Conservation (phyloP, 2,113 vertebrate genomes). For the Macquaria australasica region DNA sequence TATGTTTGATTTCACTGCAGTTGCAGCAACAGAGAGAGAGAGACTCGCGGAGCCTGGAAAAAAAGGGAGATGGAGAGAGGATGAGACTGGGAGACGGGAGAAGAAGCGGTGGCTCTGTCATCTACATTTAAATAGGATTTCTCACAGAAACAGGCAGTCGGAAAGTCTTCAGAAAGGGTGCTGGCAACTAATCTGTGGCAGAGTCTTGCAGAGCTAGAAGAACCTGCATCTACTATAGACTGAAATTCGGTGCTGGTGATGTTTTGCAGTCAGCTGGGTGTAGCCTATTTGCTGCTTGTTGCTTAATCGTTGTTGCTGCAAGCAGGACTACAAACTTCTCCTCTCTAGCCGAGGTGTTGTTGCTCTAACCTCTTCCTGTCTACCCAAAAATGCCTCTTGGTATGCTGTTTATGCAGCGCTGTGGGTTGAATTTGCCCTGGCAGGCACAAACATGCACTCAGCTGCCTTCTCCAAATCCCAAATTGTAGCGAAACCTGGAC, state of each 20-base stretch:
- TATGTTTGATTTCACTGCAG: conserved; percentile 66
- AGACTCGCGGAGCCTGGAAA: conserved; percentile 4
- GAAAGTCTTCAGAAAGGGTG: neutral
- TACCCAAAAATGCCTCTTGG: conserved; percentile 59
- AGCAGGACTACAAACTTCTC: conserved; percentile 4
- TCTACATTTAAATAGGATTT: conserved; percentile 68
- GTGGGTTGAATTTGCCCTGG: conserved; percentile 9
- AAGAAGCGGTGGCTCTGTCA: conserved; percentile 53
- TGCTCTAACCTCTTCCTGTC: conserved; percentile 74
- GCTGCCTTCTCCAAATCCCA: neutral
- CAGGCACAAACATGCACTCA: conserved; percentile 18
- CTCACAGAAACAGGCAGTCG: conserved; percentile 12
- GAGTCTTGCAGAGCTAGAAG: neutral
- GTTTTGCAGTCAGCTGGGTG: conserved; percentile 11
- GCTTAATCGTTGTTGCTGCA: conserved; percentile 51
- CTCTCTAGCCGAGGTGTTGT: conserved; percentile 34
- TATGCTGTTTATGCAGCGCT: conserved; percentile 42
- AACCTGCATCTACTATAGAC: neutral
- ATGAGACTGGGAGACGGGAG: conserved; percentile 31
- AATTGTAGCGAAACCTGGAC: neutral
- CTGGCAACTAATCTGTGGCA: conserved; percentile 13
- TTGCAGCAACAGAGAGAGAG: conserved; percentile 49
- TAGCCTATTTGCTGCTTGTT: conserved; percentile 21
- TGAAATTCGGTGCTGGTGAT: neutral
- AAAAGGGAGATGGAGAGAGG: conserved; percentile 1